Evolutionary conservation across 2,797 vertebrate species (phyloP).

Genomic region (Phalanger gymnotis): DNA sequence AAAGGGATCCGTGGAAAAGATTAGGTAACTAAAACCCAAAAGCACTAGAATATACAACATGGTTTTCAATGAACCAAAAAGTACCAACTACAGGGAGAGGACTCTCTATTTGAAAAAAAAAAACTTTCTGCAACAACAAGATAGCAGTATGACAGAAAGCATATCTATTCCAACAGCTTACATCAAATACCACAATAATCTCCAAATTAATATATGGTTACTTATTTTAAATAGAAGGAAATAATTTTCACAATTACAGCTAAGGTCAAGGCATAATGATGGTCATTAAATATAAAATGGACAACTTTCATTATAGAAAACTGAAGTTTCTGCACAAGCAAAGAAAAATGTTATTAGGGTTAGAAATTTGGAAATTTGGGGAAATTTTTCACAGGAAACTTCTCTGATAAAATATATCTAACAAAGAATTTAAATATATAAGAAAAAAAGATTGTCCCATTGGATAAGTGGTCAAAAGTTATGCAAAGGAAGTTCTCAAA

Average conservation of each 20-base stretch:
- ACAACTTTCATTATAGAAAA: not conserved
- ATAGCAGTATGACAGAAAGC: not conserved
- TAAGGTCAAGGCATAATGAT: not conserved
- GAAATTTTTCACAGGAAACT: not conserved
- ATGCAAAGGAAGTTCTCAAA: not conserved
- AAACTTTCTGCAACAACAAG: not conserved
- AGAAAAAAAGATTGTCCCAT: not conserved
- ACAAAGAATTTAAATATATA: not conserved
- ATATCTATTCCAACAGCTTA: not conserved
- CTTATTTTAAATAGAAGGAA: not conserved
- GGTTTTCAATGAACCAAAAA: not conserved
- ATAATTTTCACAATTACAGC: not conserved
- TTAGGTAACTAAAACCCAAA: not conserved
- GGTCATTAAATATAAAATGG: not conserved
- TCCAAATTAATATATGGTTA: not conserved
- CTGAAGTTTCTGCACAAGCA: not conserved
- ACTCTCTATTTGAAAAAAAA: not conserved
- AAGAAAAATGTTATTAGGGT: not conserved
- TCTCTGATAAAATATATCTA: not conserved
- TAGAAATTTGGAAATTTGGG: not conserved
- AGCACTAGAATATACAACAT: not conserved
- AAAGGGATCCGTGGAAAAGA: not conserved
- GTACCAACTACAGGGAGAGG: not conserved
- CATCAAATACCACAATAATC: not conserved
- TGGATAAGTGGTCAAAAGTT: not conserved